Evolutionary conservation across 2,888 invertebrate species (phyloP).

Genomic region (Enoplolaimus lenunculus): DNA sequence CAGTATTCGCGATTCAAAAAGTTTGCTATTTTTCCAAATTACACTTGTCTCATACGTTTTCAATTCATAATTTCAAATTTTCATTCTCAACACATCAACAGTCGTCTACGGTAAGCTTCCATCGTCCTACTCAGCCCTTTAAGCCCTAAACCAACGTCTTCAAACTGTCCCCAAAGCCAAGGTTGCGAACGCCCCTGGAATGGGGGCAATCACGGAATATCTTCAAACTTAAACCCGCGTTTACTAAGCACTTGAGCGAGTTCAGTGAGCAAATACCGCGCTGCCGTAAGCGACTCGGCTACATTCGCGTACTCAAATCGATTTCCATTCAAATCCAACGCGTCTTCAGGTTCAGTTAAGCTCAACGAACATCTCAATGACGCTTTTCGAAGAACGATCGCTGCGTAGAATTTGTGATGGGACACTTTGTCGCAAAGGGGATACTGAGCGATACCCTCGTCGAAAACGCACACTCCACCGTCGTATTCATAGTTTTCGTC

Average conservation of each 20-base stretch:
- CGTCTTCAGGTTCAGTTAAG: background rate
- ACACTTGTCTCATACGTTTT: no score
- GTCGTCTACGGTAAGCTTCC: no score
- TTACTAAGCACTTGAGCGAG: background rate
- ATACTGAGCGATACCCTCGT: slow-evolving; percentile 32
- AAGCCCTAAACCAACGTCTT: no score
- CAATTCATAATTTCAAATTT: no score
- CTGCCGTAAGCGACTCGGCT: background rate
- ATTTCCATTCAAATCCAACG: slow-evolving; percentile 1
- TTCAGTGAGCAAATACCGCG: background rate
- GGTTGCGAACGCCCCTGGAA: no score
- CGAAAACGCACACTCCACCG: slow-evolving; percentile 23
- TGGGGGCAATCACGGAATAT: no score
- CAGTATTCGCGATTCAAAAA: no score
- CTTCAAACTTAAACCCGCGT: background rate
- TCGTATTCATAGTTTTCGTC: slow-evolving; percentile 33
- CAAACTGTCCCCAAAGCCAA: no score
- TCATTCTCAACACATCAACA: no score
- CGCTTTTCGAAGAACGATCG: slow-evolving; percentile 15
- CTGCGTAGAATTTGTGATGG: slow-evolving; percentile 33
- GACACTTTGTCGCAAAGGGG: slow-evolving; percentile 32
- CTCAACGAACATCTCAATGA: slow-evolving; percentile 9
- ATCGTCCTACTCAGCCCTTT: no score
- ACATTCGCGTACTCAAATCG: background rate
- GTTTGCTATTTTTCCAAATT: no score